Percentiles rank a stretch among this genome's conserved stretches.
phyloP scores from a whole-genome alignment of 1,140 invertebrate species.

The Drosophila suzukii region DNA sequence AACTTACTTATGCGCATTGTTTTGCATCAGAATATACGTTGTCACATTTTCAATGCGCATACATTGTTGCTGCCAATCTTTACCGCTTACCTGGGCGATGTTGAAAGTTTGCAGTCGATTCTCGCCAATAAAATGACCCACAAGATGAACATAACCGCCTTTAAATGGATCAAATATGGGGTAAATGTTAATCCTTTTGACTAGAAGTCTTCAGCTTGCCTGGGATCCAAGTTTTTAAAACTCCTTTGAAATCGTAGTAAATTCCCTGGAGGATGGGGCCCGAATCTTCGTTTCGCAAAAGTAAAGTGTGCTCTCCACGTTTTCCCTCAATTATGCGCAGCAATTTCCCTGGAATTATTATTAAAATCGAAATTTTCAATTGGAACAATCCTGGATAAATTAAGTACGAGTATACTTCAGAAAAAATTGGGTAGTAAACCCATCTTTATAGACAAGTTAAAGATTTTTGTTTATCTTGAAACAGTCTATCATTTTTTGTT shows the following conservation, averaged over 20 bases:
- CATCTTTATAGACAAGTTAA: no score
- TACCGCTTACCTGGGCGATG: slow-evolving; percentile 43
- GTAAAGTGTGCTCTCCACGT: slow-evolving; percentile 50
- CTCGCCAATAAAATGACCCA: slow-evolving; percentile 57
- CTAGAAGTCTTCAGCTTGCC: slow-evolving; percentile 25
- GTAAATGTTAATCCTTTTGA: not conserved
- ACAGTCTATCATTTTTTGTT: no score
- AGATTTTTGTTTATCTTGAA: no score
- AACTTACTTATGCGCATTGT: slow-evolving; percentile 42
- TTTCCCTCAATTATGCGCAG: slow-evolving; percentile 69
- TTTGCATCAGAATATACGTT: slow-evolving; percentile 64
- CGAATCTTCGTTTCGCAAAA: slow-evolving; percentile 54
- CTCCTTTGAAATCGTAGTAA: slow-evolving; percentile 67
- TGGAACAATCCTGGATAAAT: no score
- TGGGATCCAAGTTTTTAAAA: slow-evolving; percentile 17
- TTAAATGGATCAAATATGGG: not conserved
- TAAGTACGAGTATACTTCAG: no score
- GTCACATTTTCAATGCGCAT: slow-evolving; percentile 63
- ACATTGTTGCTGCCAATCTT: slow-evolving; percentile 48
- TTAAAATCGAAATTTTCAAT: not conserved
- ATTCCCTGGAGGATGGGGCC: slow-evolving; percentile 73
- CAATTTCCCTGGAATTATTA: slow-evolving; percentile 55
- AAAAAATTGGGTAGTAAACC: no score
- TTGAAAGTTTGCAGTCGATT: slow-evolving; percentile 68
- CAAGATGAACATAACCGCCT: slow-evolving; percentile 65